These are phyloP conservation scores for Pogonocherus hispidulus DNA, from an alignment of 2,888 invertebrate genomes.

Conservation along the genomic window DNA sequence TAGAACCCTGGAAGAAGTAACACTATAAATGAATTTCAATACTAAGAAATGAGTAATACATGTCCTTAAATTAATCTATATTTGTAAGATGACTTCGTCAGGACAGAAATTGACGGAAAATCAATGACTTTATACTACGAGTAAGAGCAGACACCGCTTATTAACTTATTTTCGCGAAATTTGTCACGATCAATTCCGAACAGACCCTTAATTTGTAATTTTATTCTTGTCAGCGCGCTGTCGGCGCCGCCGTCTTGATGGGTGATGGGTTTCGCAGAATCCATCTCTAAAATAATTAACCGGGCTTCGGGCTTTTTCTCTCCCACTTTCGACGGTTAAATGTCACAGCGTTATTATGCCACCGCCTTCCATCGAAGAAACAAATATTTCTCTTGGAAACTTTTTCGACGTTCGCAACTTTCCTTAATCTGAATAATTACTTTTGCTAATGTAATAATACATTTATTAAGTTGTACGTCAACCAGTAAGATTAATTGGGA, in stretches of 20 bases:
- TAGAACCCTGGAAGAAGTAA: too few relatives aligned
- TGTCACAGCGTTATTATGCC: conserved; percentile 27
- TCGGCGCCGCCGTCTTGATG: conserved; percentile 16
- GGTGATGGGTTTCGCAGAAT: conserved; percentile 36
- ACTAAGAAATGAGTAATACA: too few relatives aligned
- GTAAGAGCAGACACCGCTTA: conserved; percentile 26
- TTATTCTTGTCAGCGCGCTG: conserved; percentile 44
- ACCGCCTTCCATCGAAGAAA: conserved; percentile 9
- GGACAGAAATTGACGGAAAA: background rate
- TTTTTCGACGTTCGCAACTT: conserved; percentile 19
- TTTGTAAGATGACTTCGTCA: background rate
- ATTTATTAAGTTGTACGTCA: conserved; percentile 5
- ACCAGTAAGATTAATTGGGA: background rate
- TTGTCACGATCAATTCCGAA: conserved; percentile 40
- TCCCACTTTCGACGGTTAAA: background rate
- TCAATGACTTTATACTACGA: background rate
- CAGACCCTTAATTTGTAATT: conserved; percentile 42
- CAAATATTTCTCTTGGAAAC: conserved; percentile 22
- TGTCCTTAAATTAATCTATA: too few relatives aligned
- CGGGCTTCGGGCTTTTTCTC: conserved; percentile 6
- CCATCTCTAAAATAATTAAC: conserved; percentile 39
- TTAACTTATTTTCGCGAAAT: conserved; percentile 45
- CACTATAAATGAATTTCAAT: too few relatives aligned
- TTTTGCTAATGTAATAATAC: conserved; percentile 28
- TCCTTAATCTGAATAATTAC: conserved; percentile 33